Evolutionary conservation across 2,113 vertebrate genomes (phyloP).

Genomic region (Trogon surrucura): DNA sequence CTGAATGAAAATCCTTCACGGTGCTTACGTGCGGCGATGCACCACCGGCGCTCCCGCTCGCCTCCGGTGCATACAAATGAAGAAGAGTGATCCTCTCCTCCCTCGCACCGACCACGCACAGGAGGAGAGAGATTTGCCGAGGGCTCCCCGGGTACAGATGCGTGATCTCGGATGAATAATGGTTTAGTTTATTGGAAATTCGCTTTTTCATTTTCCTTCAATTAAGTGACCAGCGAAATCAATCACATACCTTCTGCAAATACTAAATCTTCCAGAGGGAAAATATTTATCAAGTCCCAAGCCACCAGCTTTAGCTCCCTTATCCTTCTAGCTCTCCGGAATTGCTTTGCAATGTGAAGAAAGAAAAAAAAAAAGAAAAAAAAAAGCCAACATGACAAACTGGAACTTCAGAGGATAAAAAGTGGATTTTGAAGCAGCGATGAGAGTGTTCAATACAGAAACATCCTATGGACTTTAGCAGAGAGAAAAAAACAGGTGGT

Average conservation of each 20-base stretch:
- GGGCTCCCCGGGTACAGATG: conserved; percentile 52
- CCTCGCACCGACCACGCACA: conserved; percentile 16
- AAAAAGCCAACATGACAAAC: not conserved
- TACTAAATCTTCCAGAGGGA: conserved; percentile 75
- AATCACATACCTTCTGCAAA: conserved; percentile 74
- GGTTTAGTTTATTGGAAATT: conserved; percentile 77
- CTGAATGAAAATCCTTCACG: not conserved
- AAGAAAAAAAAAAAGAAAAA: rapidly evolving
- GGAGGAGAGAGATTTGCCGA: not conserved
- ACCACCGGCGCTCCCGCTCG: rapidly evolving
- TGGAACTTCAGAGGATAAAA: not conserved
- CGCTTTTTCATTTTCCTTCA: conserved; percentile 79
- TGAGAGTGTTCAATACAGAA: not conserved
- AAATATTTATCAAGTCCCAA: conserved; percentile 77
- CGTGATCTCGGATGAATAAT: conserved; percentile 66
- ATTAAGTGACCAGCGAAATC: conserved; percentile 78
- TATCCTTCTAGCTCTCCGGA: not conserved
- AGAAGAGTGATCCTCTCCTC: not conserved
- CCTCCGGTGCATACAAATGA: not conserved
- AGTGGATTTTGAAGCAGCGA: not conserved
- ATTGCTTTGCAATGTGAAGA: not conserved
- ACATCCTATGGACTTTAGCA: not conserved
- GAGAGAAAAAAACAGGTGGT: not conserved
- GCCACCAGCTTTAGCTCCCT: conserved; percentile 40
- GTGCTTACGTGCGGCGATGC: rapidly evolving